These are phyloP conservation scores for Metalampra italica DNA, from an alignment of 2,888 invertebrate genomes.

Conservation along the genomic window DNA sequence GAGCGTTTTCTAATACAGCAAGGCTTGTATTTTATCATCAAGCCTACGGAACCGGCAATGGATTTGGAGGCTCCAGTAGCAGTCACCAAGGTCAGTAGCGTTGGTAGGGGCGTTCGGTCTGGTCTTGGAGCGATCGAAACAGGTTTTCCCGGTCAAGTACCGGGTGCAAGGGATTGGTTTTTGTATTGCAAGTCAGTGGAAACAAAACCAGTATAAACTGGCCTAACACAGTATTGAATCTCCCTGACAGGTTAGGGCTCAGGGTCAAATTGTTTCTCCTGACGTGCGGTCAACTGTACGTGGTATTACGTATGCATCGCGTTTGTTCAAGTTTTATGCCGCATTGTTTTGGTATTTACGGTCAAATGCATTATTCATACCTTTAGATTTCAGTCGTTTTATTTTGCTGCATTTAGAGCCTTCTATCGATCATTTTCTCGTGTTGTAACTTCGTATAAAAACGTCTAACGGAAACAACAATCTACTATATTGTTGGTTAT, in stretches of 20 bases:
- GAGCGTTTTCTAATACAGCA: background rate
- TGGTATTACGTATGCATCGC: constrained; percentile 31
- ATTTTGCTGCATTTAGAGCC: background rate
- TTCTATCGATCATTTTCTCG: background rate
- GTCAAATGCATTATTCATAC: background rate
- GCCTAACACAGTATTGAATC: too few relatives aligned
- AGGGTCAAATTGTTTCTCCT: too few relatives aligned
- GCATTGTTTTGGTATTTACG: constrained; percentile 29
- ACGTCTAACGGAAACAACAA: background rate
- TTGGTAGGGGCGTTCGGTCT: constrained; percentile 11
- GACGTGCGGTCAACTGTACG: constrained; percentile 32
- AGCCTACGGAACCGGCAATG: constrained; percentile 4
- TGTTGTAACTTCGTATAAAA: background rate
- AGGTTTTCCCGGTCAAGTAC: constrained; percentile 39
- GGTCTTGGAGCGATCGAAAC: constrained; percentile 24
- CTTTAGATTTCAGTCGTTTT: too few relatives aligned
- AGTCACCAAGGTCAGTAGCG: constrained; percentile 16
- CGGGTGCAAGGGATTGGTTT: constrained; percentile 29
- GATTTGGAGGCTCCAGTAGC: constrained; percentile 2
- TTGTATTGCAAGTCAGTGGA: too few relatives aligned
- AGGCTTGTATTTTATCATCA: background rate
- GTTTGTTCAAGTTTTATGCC: constrained; percentile 23
- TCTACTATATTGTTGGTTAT: background rate
- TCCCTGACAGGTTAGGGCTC: too few relatives aligned
- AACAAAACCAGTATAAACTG: too few relatives aligned